Evolutionary conservation across 2,797 vertebrate genomes (phyloP), one percentile per base, ranked within the genome.

Genomic region (Pygocentrus nattereri): DNA sequence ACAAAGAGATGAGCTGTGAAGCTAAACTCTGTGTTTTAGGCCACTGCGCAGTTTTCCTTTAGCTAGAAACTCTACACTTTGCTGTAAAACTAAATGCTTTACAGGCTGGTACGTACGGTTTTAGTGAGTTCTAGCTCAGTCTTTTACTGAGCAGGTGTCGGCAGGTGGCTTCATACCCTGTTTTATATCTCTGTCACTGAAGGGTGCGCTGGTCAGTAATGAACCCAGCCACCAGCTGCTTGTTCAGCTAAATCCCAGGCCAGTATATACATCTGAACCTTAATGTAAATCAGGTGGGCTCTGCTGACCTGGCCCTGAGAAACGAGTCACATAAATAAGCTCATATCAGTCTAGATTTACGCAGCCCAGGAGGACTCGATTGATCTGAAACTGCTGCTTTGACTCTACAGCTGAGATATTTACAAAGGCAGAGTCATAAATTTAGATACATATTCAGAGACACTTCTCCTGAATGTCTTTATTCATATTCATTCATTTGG

Each of bases 341-440:
- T 13, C 31, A 11, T 67, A 67, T 67, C 34, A n/a, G 19, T 41
- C 47, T 59, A 6, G 44, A 49, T 61, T 78, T n/a, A 30, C 21
- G 4, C 0, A 65, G 15, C 31, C 62, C 34, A 19, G 7, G 34
- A 67, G 62, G 62, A 67, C 41, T 44, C 12, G 38, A 38, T 38
- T 38, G 38, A 30, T 19, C 62, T 65, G 62, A 65, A 65, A 38
- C 62, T 38, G 62, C 62, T 19, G 62, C 34, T 65, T 65, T 65
- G 31, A 65, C 8, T 38, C 62, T 15, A 38, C 31, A 65, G 18
- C 31, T 65, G 38, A 38, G 8, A 38, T 38, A 5, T 8, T 2
- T 38, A 38, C 8, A 38, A 38, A 38, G 38, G 11, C 12, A 10
- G 34, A 5, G n/a, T 41, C 2, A 16, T 11, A 38, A 34, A n/a